These are phyloP conservation scores for Epinotia demarniana DNA, from an alignment of 2,888 invertebrate genomes.

Conservation along the genomic window DNA sequence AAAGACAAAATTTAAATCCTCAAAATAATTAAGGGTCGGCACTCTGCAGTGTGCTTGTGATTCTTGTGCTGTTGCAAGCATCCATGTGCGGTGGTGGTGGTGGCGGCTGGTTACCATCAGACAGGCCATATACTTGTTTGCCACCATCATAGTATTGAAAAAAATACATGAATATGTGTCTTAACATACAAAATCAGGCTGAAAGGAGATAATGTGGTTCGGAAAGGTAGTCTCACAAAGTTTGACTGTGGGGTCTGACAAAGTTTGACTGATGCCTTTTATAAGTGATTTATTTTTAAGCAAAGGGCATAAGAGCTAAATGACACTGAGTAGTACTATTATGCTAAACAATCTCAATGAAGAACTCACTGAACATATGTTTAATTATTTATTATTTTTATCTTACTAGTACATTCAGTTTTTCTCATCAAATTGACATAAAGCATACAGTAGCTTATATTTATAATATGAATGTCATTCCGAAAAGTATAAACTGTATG, in stretches of 20 bases:
- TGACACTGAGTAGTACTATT: background rate
- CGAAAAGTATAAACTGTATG: background rate
- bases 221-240: background rate
- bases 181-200: background rate
- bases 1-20: too few relatives aligned
- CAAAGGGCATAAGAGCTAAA: constrained; percentile 2
- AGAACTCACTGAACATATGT: background rate
- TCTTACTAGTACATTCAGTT: background rate
- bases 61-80: too few relatives aligned
- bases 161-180: too few relatives aligned
- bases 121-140: too few relatives aligned
- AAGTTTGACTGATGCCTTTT: background rate
- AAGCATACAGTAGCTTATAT: background rate
- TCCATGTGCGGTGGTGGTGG: too few relatives aligned
- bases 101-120: too few relatives aligned
- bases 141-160: too few relatives aligned
- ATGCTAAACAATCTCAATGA: background rate
- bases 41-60: too few relatives aligned
- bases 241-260: background rate
- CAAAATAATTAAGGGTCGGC: too few relatives aligned
- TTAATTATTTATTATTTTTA: background rate
- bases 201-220: background rate
- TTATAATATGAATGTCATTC: background rate
- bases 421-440: background rate
- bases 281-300: background rate